Evolutionary conservation across 2,888 invertebrate species (phyloP), one percentile per base, ranked within the genome.

Genomic region (Panorpa germanica): DNA sequence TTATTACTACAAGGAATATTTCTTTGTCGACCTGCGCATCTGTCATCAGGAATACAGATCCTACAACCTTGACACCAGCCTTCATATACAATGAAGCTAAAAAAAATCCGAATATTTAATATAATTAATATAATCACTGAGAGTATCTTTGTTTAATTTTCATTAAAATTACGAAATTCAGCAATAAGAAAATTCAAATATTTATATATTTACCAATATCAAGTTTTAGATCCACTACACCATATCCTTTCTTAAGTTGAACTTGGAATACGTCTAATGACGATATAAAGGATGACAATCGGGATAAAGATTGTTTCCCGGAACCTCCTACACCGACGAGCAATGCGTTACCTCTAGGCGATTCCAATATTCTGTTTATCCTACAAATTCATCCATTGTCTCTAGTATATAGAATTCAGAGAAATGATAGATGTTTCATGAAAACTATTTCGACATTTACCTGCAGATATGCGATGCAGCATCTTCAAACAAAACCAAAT

Each of bases 241-340:
- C 63, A 49, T 90, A 93, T 23, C 86, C 88, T 51, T 86, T 90
- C 31, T 73, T 69, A n/a, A 93, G 57, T 38, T 88, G 85, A 21
- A 93, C 68, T 61, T 91, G 91, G 52, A 90, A 91, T 1, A 91
- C 86, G 51, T 93, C 91, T 26, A 91, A 61, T 1, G 78, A 71
- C 4, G 88, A 83, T 35, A 95, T 86, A 48, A 80, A 93, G 0
- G 88, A 74, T 1, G 93, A 77, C 11, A 95, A 58, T 31, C 90
- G 62, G 0, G 90, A 80, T 23, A 93, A 57, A 4, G 86, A 86
- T 52, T 93, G 91, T 48, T 91, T 91, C 28, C 93, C 93, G 33
- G 85, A 86, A 18, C 93, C 93, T 22, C 93, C 93, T 1, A 93
- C 93, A 15, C 93, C 93, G 13, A 93, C 78, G 10, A 93, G 55